phyloP scores from a whole-genome alignment of 2,888 invertebrate genomes.

The Physocephala rufipes region DNA sequence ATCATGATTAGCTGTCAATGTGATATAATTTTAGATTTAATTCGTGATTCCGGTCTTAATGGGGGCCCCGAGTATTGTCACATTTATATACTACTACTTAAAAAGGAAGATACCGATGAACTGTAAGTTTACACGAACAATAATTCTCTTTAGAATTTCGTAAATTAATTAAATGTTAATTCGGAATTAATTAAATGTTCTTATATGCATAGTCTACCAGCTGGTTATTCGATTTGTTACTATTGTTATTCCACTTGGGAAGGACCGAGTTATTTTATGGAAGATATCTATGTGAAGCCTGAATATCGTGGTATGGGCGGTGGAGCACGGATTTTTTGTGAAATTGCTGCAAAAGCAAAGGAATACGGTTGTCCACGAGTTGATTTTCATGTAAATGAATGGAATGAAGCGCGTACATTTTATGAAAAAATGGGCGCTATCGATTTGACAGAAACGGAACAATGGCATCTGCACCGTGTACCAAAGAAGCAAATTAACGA shows the following conservation, averaged over 20 bases:
- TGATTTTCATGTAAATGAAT: slow-evolving; percentile 81
- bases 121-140: slow-evolving; percentile 38
- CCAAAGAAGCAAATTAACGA: slow-evolving; percentile 47
- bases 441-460: slow-evolving; percentile 73
- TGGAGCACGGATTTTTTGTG: slow-evolving; percentile 57
- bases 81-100: slow-evolving; percentile 74
- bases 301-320: slow-evolving; percentile 68
- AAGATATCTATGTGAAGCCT: slow-evolving; percentile 83
- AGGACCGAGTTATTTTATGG: slow-evolving; percentile 80
- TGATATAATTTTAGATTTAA: slow-evolving; percentile 51
- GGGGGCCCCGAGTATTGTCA: slow-evolving; percentile 77
- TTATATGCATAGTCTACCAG: slow-evolving; percentile 55
- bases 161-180: neutral
- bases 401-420: slow-evolving; percentile 83
- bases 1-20: too few relatives aligned
- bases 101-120: neutral
- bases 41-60: slow-evolving; percentile 70
- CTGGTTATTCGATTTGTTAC: slow-evolving; percentile 85
- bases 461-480: slow-evolving; percentile 75
- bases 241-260: slow-evolving; percentile 86
- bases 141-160: neutral
- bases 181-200: neutral
- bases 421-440: slow-evolving; percentile 75
- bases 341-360: slow-evolving; percentile 65
- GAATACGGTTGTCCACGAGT: slow-evolving; percentile 71